A percentile compares a stretch with the other conserved stretches of the same genome.
phyloP scores from a whole-genome alignment of 2,797 vertebrate genomes.

The Pampus argenteus region DNA sequence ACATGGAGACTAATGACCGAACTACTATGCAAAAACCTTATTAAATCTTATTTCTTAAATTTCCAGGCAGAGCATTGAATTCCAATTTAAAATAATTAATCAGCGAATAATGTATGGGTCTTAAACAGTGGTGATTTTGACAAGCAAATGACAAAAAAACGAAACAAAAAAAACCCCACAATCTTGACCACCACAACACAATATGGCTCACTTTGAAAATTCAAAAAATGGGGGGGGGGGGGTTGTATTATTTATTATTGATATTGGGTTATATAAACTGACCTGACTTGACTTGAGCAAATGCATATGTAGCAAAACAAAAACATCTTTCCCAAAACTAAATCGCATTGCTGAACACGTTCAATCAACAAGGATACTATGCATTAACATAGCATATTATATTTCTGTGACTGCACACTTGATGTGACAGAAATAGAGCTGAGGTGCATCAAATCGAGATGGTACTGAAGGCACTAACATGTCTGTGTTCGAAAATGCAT shows the following conservation, averaged over 20 bases:
- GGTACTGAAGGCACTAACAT: constrained; percentile 20
- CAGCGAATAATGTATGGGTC: neutral
- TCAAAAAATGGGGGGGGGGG: no score
- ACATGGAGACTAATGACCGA: neutral
- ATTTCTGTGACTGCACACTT: neutral
- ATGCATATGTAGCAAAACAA: no score
- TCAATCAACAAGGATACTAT: neutral
- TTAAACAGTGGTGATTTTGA: neutral
- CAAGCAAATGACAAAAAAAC: no score
- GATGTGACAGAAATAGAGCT: constrained; percentile 8
- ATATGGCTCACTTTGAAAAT: neutral
- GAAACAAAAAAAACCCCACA: no score
- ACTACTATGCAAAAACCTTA: neutral
- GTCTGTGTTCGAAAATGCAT: neutral
- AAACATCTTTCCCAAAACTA: neutral
- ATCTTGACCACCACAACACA: neutral
- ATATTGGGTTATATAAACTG: no score
- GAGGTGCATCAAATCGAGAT: neutral
- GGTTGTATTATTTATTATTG: no score
- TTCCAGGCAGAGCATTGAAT: neutral
- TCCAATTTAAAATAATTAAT: neutral
- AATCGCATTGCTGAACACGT: no score
- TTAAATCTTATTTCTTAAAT: no score
- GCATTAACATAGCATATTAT: neutral
- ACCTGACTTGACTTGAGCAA: no score